phyloP scores from a whole-genome alignment of 2,797 vertebrate genomes.

The Squalus acanthias region DNA sequence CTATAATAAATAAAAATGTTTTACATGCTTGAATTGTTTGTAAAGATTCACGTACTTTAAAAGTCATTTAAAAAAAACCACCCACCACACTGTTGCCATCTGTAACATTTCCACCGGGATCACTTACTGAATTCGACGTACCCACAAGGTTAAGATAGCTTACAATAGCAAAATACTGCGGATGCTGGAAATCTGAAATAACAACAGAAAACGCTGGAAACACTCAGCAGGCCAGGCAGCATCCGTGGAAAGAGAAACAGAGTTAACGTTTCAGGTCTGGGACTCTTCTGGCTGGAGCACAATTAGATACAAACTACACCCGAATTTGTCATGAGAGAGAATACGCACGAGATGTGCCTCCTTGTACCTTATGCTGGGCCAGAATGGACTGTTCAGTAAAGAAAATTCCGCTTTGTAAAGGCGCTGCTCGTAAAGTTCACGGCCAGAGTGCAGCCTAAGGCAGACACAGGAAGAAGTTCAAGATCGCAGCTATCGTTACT shows the following conservation, averaged over 20 bases:
- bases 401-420: not conserved
- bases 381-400: not conserved
- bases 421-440: constrained; percentile 14
- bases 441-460: constrained; percentile 1
- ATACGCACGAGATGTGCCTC: not conserved
- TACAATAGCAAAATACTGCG: no score
- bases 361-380: not conserved
- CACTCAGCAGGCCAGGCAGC: no score
- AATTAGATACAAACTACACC: not conserved
- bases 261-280: no score
- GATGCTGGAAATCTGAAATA: no score
- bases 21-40: not conserved
- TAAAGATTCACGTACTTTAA: not conserved
- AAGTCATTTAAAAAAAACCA: no score
- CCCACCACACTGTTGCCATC: not conserved
- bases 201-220: no score
- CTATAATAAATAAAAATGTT: not conserved
- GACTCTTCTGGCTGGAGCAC: no score
- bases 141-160: not conserved
- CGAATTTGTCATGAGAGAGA: not conserved
- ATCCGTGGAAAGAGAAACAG: no score
- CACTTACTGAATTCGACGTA: not conserved
- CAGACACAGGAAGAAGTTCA: constrained; percentile 29
- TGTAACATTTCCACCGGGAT: not conserved
- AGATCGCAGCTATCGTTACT: not conserved